Evolutionary conservation across 2,888 invertebrate species (phyloP), one percentile per base, ranked within the genome.

Genomic region (Rosalia funebris): DNA sequence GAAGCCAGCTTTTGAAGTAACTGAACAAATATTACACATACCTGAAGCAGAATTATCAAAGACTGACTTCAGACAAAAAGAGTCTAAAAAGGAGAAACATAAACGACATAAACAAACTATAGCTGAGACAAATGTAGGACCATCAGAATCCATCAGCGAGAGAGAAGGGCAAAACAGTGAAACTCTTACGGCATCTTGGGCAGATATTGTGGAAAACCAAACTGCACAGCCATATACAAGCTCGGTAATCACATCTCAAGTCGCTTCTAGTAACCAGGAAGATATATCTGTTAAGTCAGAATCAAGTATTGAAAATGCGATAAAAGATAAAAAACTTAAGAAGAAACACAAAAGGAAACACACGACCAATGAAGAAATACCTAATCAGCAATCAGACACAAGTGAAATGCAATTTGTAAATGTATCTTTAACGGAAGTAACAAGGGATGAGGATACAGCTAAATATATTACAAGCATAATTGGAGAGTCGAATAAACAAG

Each of bases 11-110:
- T 45, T 19, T 3, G 14, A 4, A 12, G 19, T 37, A 53, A 37
- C 55, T 1, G 41, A 48, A 31, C 39, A 46, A 34, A 25, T 45
- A 5, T 25, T 44, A 52, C 34, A 42, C 1, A 46, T 45, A 14
- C 17, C 48, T 9, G 37, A 56, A 12, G 37, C 25, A 34, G 11
- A 11, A 34, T 9, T 5, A 25, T 25, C 10, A 10, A n/a, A 7
- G 2, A 5, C 34, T 11, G 34, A 34, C 10, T 2, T n/a, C 2
- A 3, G 2, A 34, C 34, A 34, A 34, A n/a, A 34, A n/a, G 4
- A 25, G 3, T 5, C 25, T 25, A 3, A 3, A 25, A 34, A 11
- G 10, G 34, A 34, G 11, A 34, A 34, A 34, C 2, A 2, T n/a
- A 11, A 34, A 34, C 5, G 25, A 25, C 3, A 25, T 5, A 34